Evolutionary conservation across 1,140 invertebrate genomes (phyloP).

Genomic region (Cyphomyrmex costatus): DNA sequence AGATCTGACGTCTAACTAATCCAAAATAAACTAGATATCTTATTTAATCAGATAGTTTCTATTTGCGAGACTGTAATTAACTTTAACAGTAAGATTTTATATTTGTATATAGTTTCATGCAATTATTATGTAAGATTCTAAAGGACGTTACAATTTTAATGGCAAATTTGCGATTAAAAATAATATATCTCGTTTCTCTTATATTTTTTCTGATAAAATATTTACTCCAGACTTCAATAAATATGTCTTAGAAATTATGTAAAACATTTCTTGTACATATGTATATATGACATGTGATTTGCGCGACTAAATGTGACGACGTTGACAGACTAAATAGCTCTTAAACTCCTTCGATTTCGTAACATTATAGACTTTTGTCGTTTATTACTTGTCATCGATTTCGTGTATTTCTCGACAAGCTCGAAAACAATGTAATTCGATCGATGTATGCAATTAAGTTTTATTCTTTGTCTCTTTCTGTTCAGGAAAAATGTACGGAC

Average conservation of each 20-base stretch:
- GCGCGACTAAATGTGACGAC: constrained; percentile 15
- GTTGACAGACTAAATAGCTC: constrained; percentile 20
- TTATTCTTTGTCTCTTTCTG: not conserved
- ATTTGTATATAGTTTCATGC: not conserved
- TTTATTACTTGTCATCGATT: constrained; percentile 19
- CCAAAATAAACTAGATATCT: constrained; percentile 39
- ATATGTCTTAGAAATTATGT: not conserved
- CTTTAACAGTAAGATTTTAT: not conserved
- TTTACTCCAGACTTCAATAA: not conserved
- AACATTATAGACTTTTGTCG: constrained; percentile 1
- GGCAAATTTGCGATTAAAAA: not conserved
- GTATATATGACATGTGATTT: not conserved
- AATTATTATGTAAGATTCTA: not conserved
- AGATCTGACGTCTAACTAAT: not conserved
- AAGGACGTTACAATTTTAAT: not conserved
- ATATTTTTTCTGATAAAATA: not conserved
- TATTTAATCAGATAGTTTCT: not conserved
- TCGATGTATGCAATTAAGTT: not conserved
- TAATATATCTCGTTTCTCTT: not conserved
- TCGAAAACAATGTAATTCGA: not conserved
- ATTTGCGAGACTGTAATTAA: not conserved
- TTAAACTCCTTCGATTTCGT: constrained; percentile 18
- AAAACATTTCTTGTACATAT: not conserved
- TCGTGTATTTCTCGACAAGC: not conserved
- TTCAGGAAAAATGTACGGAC: not conserved